Percentiles rank a stretch among this genome's conserved stretches.
Evolutionary conservation across 2,888 invertebrate species (phyloP).

Genomic region (Rhaphigaster nebulosa): DNA sequence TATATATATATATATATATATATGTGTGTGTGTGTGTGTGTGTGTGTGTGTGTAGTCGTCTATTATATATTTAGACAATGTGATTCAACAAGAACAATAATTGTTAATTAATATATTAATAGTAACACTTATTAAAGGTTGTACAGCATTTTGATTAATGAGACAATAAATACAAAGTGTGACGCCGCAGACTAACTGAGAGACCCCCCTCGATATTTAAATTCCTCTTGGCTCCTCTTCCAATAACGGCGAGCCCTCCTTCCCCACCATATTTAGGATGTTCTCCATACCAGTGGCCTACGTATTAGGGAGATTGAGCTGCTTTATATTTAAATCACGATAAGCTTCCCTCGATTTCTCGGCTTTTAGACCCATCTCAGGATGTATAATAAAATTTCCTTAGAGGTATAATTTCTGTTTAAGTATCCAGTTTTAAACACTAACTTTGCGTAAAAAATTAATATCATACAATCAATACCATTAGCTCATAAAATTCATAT

Average conservation of each 20-base stretch:
- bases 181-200: too few relatives aligned
- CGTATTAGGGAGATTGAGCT: slow-evolving; percentile 54
- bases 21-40: too few relatives aligned
- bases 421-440: too few relatives aligned
- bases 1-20: too few relatives aligned
- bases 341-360: slow-evolving; percentile 24
- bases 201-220: slow-evolving; percentile 44
- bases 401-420: background rate
- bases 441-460: too few relatives aligned
- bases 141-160: background rate
- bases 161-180: slow-evolving; percentile 4
- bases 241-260: slow-evolving; percentile 44
- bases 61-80: too few relatives aligned
- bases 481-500: too few relatives aligned
- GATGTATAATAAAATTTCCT: background rate
- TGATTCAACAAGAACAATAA: too few relatives aligned
- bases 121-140: background rate
- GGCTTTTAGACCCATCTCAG: background rate
- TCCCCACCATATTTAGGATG: slow-evolving; percentile 53
- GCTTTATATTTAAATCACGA: slow-evolving; percentile 55
- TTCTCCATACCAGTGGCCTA: slow-evolving; percentile 55
- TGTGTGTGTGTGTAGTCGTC: too few relatives aligned
- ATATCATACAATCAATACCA: too few relatives aligned
- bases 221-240: slow-evolving; percentile 48
- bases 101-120: too few relatives aligned